phyloP scores from a whole-genome alignment of 2,113 vertebrate species.

The Etheostoma spectabile region DNA sequence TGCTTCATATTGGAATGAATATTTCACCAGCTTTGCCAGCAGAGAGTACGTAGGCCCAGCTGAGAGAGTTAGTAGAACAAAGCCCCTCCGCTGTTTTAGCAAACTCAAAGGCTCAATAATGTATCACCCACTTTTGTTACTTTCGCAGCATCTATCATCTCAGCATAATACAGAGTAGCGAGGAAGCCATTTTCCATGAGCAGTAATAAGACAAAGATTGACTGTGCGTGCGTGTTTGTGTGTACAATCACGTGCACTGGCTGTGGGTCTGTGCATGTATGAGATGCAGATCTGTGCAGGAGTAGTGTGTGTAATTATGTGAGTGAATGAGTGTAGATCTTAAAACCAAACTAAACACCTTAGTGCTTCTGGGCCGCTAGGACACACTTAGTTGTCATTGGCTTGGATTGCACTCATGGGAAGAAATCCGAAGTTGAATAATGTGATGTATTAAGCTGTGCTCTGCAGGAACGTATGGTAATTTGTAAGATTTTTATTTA shows the following conservation, averaged over 20 bases:
- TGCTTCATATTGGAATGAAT: slow-evolving; percentile 59
- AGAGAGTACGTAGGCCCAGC: slow-evolving; percentile 32
- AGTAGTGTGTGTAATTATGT: slow-evolving; percentile 52
- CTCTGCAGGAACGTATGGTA: slow-evolving; percentile 73
- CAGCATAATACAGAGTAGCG: slow-evolving; percentile 56
- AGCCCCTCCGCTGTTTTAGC: slow-evolving; percentile 69
- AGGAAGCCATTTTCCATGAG: slow-evolving; percentile 66
- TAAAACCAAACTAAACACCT: slow-evolving; percentile 70
- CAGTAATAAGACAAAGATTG: slow-evolving; percentile 72
- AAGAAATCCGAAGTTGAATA: slow-evolving; percentile 67
- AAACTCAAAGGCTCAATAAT: slow-evolving; percentile 74
- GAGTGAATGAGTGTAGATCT: slow-evolving; percentile 59
- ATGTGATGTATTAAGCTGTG: slow-evolving; percentile 74
- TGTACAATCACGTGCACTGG: slow-evolving; percentile 3
- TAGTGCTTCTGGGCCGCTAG: slow-evolving; percentile 61
- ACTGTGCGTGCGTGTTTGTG: slow-evolving; percentile 36
- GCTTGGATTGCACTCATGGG: slow-evolving; percentile 74
- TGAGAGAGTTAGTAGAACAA: slow-evolving; percentile 69
- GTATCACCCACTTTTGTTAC: slow-evolving; percentile 75
- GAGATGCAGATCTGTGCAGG: slow-evolving; percentile 21
- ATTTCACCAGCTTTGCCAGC: slow-evolving; percentile 61
- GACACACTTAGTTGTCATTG: slow-evolving; percentile 74
- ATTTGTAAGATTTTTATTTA: slow-evolving; percentile 77
- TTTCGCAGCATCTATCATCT: slow-evolving; percentile 76
- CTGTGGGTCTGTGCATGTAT: slow-evolving; percentile 16